phyloP scores from a whole-genome alignment of 1,140 invertebrate genomes.

The Asbolus verrucosus region DNA sequence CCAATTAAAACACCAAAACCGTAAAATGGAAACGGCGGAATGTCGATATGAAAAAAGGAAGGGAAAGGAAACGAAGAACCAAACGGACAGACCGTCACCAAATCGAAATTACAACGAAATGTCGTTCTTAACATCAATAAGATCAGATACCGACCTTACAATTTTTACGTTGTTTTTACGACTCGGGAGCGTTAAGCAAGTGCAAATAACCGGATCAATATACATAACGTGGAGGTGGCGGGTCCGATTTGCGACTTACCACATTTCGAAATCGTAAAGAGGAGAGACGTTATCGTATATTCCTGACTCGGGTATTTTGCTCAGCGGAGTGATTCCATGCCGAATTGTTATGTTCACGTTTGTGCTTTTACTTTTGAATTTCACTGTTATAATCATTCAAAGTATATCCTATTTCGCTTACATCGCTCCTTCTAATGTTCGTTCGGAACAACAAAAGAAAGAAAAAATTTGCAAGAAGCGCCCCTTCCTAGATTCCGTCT shows the following conservation, averaged over 20 bases:
- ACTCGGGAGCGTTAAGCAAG: slow-evolving; percentile 5
- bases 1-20: no score
- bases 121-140: no score
- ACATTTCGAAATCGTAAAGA: slow-evolving; percentile 33
- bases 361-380: slow-evolving; percentile 43
- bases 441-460: no score
- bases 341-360: slow-evolving; percentile 48
- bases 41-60: no score
- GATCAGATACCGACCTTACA: no score
- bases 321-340: slow-evolving; percentile 31
- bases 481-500: not conserved
- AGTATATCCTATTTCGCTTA: slow-evolving; percentile 32
- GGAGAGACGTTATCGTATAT: slow-evolving; percentile 45
- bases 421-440: slow-evolving; percentile 1
- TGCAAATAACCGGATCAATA: slow-evolving; percentile 13
- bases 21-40: no score
- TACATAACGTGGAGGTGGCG: slow-evolving; percentile 6
- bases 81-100: no score
- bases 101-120: no score
- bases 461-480: not conserved
- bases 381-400: slow-evolving; percentile 43
- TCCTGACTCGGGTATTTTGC: slow-evolving; percentile 40
- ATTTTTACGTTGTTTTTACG: slow-evolving; percentile 10
- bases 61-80: no score
- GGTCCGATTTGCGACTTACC: slow-evolving; percentile 2